phyloP scores from a whole-genome alignment of 2,888 invertebrate genomes.

The Poecilobothrus nobilitatus region DNA sequence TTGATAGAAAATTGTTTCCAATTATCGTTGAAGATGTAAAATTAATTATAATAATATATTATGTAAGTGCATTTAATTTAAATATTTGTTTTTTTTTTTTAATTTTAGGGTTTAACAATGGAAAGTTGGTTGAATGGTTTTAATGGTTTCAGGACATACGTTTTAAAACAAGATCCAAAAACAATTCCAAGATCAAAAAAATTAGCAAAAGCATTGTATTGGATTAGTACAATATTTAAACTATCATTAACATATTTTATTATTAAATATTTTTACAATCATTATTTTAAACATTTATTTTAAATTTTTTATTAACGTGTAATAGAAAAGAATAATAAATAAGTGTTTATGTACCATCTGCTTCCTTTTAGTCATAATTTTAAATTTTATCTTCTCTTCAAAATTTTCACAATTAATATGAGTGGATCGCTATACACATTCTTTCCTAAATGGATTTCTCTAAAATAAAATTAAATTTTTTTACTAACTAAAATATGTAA shows the following conservation, averaged over 20 bases:
- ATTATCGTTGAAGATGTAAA: not conserved
- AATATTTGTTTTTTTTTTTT: not conserved
- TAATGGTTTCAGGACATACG: not conserved
- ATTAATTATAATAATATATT: not conserved
- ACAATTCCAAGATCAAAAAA: constrained; percentile 8
- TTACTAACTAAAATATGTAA: too few species aligned
- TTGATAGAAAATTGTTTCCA: not conserved
- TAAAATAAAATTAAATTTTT: too few species aligned
- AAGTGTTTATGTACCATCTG: too few species aligned
- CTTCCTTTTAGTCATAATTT: too few species aligned
- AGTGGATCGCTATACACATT: too few species aligned
- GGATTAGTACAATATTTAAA: not conserved
- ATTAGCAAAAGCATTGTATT: not conserved
- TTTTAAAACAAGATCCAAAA: constrained; percentile 7
- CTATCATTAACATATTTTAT: not conserved
- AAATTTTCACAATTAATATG: too few species aligned
- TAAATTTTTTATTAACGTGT: not conserved
- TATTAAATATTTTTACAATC: not conserved
- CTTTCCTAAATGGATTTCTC: too few species aligned
- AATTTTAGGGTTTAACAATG: not conserved
- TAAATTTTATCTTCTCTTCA: too few species aligned
- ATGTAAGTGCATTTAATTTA: too few species aligned
- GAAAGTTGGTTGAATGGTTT: not conserved
- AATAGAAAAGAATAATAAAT: too few species aligned
- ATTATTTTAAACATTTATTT: constrained; percentile 7